Evolutionary conservation across 1,140 invertebrate species (phyloP), one percentile per base, ranked within the genome.

Genomic region (Atopsyche davidsoni): DNA sequence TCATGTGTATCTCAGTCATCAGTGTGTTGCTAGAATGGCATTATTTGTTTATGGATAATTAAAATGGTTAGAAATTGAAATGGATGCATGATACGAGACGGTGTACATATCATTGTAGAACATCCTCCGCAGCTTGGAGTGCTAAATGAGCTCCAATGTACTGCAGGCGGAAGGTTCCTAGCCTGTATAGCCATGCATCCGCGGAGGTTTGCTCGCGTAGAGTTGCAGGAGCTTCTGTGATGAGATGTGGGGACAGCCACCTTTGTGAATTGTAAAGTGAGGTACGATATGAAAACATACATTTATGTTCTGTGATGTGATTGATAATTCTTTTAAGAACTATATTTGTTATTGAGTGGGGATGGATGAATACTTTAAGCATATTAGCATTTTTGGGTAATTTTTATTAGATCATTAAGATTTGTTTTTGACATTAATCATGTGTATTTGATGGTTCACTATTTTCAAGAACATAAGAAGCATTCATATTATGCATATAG

Each of bases 221-320:
- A n/a, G n/a, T n/a, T n/a, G n/a, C n/a, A n/a, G n/a, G n/a, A n/a
- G 34, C 45, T 57, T 52, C 46, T 57, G 55, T 52, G 49, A 52
- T 49, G 31, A 39, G 31, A 39, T 13, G 22, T 38, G 49, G 24
- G 25, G 35, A 28, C 36, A 44, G 23, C 23, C 18, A 16, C 34
- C 24, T 16, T 16, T 21, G n/a, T 35, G 24, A 16, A 19, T 44
- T 22, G n/a, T 34, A 10, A 36, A 51, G 31, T 51, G 25, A 46
- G 46, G 46, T 49, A 50, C 32, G 32, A 50, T 25, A 43, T 34
- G 31, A 46, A 42, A 38, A 47, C 32, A 45, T 39, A 41, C 22
- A 46, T 49, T 49, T 49, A 46, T 52, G 24, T 53, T 57, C 50
- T 57, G 50, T 57, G 55, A 57, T 57, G 50, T 57, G 50, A 51